Evolutionary conservation across 2,113 vertebrate genomes (phyloP), one percentile per base, ranked within the genome.

Genomic region (Zosterops lateralis): DNA sequence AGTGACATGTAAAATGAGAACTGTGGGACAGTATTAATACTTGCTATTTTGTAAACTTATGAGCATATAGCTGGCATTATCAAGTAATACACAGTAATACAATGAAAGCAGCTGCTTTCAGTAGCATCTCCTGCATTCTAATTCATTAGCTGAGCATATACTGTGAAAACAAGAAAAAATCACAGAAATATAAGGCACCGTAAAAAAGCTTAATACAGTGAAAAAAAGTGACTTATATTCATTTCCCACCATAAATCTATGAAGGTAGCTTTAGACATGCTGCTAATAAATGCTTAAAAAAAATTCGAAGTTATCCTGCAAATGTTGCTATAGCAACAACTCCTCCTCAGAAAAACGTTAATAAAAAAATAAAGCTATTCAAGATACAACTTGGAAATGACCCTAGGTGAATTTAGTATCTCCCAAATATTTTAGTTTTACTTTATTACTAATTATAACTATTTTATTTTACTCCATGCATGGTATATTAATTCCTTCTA

Each of bases 291-390:
- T 1, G 22, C 6, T 25, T 70, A 90, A 70, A 80, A 83, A 66
- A 70, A 70, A 77, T 81, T 66, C 51, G 19, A 84, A 92, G 42
- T 71, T 56, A 87, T 40, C 26, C 25, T 80, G 31, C 29, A 78
- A 86, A 87, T 45, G 85, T 97, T 97, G 53, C 83, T 94, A 97
- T 96, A 88, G 95, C 82, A 97, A 97, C 86, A 22, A 61, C 54
- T 51, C 89, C 24, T 91, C 84, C 90, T 67, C 42, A 32, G 83
- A 92, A 96, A 67, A 90, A 47, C 13, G 8, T 84, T 84, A 89
- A 83, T 83, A 95, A 96, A 96, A 79, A 81, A 77, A 89, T 26
- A 90, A 51, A 79, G 44, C 48, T 72, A 73, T 58, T 21, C 32
- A 83, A 66, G 29, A 38, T 38, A 67, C 17, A 96, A 84, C 19